Base-by-base conservation (phyloP, 2,113 vertebrate species). In the Lota lota region DNA sequence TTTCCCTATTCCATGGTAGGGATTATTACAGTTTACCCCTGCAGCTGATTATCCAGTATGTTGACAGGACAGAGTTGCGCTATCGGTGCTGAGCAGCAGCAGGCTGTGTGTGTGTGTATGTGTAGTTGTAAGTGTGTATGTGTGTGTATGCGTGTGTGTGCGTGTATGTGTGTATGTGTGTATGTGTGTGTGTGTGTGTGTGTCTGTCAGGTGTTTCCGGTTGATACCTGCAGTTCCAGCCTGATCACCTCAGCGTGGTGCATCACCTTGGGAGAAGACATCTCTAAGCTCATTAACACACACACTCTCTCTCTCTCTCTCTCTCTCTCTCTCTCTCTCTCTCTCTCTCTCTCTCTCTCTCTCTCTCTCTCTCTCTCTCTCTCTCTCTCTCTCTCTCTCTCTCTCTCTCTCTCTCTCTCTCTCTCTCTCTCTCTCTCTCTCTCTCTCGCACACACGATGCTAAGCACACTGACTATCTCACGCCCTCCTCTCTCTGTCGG, bases 21-120 rank as follows among this genome's bases (percentile, higher is more conserved):
- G 89, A 90, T 90, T 90, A 90, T 90, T 88, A 89, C 83, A 88
- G 86, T 50, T 90, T 90, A 90, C 88, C 88, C 89, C 82, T 81
- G 89, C 85, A 87, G 86, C 87, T 88, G 89, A 89, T 90, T 88
- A 90, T 89, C 86, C 88, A 77, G 74, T 76, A 73, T 89, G 89
- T 88, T 87, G 88, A 88, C 86, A 88, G 89, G 86, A 85, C 83
- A 79, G 85, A 86, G 85, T 85, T 83, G 77, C 81, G 85, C 88
- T 89, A 90, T 90, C 88, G 72, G 83, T 74, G 69, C 79, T 75
- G 79, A 80, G 73, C 88, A 90, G 88, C 79, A 82, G 84, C 79
- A 69, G 69, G 66, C 58, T 68, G 36, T 70, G 66, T 80, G 70
- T 75, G 72, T 66, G 68, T 68, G 61, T 77, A 18, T 66, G 47